phyloP scores from a whole-genome alignment of 2,797 vertebrate species.

The Manis pentadactyla region DNA sequence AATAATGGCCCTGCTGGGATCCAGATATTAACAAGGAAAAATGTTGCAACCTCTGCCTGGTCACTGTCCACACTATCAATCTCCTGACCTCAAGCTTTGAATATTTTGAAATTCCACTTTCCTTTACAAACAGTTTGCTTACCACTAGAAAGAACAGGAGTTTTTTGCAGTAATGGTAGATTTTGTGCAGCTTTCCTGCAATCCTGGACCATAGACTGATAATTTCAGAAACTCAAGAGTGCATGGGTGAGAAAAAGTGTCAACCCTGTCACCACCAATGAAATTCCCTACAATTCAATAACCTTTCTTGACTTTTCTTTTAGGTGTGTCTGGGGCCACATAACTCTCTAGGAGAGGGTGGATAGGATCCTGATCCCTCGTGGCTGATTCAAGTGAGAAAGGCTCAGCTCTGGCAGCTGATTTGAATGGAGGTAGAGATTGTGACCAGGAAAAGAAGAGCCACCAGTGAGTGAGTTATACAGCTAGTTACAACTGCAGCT shows the following conservation, averaged over 20 bases:
- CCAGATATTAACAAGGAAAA: not conserved
- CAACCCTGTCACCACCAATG: not conserved
- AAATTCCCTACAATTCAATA: not conserved
- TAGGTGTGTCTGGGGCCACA: not conserved
- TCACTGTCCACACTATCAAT: not conserved
- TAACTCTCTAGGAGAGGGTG: not conserved
- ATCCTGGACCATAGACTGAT: not conserved
- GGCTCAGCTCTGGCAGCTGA: not conserved
- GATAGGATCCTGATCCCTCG: not conserved
- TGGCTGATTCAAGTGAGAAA: not conserved
- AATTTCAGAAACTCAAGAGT: not conserved
- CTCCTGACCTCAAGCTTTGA: not conserved
- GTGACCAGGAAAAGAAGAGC: not conserved
- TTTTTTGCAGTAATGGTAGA: too few species aligned
- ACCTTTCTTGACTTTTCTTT: not conserved
- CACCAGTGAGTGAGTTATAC: accelerated
- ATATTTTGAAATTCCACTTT: not conserved
- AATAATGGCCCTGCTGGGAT: not conserved
- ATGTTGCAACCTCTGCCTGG: not conserved
- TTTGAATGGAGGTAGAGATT: not conserved
- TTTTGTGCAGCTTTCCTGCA: not conserved
- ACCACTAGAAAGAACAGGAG: not conserved
- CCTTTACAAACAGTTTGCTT: not conserved
- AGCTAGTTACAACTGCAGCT: too few species aligned
- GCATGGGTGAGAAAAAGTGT: not conserved